Conservation (phyloP, 30 jellyfish, hydroid and myxozoan genomes). For the Nemopilema nomurai region DNA sequence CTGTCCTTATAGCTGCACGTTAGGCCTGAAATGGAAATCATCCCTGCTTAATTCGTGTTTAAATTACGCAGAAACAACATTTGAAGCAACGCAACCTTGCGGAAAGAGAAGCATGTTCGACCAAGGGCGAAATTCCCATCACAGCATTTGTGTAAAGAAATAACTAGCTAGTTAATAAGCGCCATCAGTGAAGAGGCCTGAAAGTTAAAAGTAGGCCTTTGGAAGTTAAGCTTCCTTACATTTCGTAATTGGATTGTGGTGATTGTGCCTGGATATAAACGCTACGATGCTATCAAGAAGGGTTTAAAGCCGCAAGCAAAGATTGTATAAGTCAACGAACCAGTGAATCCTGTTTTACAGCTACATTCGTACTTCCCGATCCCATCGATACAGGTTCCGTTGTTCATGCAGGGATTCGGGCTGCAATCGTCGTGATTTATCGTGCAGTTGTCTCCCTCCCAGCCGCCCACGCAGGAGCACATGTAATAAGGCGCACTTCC, state of each 20-base stretch:
- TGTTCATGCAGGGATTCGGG: constrained; percentile 62
- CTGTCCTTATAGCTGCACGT: constrained; percentile 65
- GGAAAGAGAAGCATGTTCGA: no score
- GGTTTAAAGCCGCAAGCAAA: no score
- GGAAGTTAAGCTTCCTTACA: no score
- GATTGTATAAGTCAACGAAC: constrained; percentile 17
- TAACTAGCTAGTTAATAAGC: no score
- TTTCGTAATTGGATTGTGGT: no score
- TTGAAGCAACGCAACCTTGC: no score
- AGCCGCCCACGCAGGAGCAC: constrained; percentile 74
- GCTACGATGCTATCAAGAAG: no score
- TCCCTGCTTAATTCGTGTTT: background rate
- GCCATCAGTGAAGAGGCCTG: no score
- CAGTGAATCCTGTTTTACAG: constrained; percentile 76
- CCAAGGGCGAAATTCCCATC: no score
- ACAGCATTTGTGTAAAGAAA: no score
- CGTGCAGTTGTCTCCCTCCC: constrained; percentile 70
- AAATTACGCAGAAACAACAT: no score
- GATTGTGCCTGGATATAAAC: background rate
- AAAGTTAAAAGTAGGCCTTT: no score
- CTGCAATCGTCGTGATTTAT: constrained; percentile 61
- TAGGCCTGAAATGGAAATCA: constrained; percentile 32
- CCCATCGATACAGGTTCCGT: constrained; percentile 71
- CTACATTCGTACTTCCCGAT: constrained; percentile 58
- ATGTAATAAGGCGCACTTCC: constrained; percentile 7